Base-by-base conservation (phyloP, 2,113 vertebrate genomes). In the Mus spicilegus region DNA sequence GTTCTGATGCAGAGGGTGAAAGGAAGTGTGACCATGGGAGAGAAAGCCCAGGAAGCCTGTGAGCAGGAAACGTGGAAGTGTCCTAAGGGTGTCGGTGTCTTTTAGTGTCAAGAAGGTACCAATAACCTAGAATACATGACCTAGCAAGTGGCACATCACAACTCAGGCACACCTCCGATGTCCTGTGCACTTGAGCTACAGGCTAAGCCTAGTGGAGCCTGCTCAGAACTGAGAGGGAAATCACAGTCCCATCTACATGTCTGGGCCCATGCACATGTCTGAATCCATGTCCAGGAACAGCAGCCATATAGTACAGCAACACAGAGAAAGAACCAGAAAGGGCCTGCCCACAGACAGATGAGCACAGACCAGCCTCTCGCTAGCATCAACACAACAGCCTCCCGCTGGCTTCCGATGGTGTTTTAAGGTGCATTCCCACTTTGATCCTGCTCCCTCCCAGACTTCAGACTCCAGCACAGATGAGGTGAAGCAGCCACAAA, bases 401-500 rank as follows among this genome's bases (percentile, higher is more conserved):
- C 70, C 0, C 1, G 42, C 42, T 42, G 42, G 7, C 65, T 76
- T 81, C 51, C 22, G 2, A 16, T 12, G 0, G 3, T 13, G 65
- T 85, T 84, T 93, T 56, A 28, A 54, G 56, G 49, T 46, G 69
- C 93, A 87, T 78, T 61, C 42, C 65, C 3, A 76, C 89, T 96
- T 91, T 94, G 93, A 87, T 73, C 36, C 89, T 14, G 26, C 24
- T 77, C 17, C 14, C 61, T 73, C 67, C 20, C 24, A 2, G 9
- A 22, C 87, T 95, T 75, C 91, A 95, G 92, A 54, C 39, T 28
- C 65, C 56, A 73, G 36, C 86, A 46, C 42, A 67, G 84, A 69
- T 58, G 56, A 30, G 42, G 26, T 24, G 39, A 87, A 76, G 72
- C 84, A 87, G 84, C 46, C 54, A 17, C 0, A 26, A 78, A 80